phyloP scores from a whole-genome alignment of 2,888 invertebrate species.

The Campoplex capitator region DNA sequence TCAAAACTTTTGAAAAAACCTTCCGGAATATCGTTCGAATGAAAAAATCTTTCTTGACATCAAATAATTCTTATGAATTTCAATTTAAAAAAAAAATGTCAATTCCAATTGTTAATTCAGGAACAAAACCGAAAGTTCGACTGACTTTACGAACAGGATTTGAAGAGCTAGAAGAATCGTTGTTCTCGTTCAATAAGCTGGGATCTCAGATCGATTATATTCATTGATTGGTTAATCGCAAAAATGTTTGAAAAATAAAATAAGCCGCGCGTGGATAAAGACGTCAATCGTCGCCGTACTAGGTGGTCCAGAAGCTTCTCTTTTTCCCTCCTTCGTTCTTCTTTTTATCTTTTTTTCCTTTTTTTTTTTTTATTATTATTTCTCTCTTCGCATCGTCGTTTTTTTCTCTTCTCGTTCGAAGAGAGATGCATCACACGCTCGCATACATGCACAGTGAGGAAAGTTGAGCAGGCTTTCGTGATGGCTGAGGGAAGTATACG shows the following conservation, averaged over 20 bases:
- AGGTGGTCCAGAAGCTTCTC: slow-evolving; percentile 65
- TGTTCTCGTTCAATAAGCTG: neutral
- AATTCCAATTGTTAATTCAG: neutral
- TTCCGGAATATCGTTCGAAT: neutral
- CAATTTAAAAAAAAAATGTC: neutral
- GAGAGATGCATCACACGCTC: slow-evolving; percentile 55
- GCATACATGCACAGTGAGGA: slow-evolving; percentile 21
- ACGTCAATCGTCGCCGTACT: slow-evolving; percentile 69
- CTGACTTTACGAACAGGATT: too few relatives aligned
- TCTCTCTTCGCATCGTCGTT: neutral
- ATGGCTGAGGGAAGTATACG: slow-evolving; percentile 9
- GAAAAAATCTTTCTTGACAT: neutral
- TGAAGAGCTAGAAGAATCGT: neutral
- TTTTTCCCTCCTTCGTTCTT: neutral
- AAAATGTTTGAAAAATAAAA: slow-evolving; percentile 58
- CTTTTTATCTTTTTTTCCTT: too few relatives aligned
- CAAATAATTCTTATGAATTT: neutral
- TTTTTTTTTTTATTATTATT: too few relatives aligned
- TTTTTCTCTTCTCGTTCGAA: slow-evolving; percentile 19
- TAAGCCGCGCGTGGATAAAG: slow-evolving; percentile 69
- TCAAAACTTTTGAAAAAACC: neutral
- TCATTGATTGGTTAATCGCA: slow-evolving; percentile 46
- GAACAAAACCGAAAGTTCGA: neutral
- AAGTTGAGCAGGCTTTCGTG: slow-evolving; percentile 57
- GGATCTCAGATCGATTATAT: neutral